Evolutionary conservation across 2,888 invertebrate genomes (phyloP).

Genomic region (Mactromeris polynyma): DNA sequence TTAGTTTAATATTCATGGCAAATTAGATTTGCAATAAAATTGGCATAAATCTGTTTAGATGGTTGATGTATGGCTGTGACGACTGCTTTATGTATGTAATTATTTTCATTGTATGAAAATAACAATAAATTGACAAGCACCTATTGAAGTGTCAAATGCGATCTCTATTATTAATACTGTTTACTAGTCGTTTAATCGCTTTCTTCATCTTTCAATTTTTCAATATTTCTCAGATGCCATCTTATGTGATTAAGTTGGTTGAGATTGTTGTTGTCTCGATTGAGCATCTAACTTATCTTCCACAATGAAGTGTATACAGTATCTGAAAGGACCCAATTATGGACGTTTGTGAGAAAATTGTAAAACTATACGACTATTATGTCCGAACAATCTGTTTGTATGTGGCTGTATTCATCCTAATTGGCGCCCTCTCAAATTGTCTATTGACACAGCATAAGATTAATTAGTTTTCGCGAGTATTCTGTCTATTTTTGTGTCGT

Average conservation of each 20-base stretch:
- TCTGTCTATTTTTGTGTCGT: not conserved
- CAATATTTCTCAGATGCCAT: not conserved
- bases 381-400: not conserved
- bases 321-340: not conserved
- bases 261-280: not conserved
- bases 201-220: not conserved
- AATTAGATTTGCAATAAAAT: constrained; percentile 46
- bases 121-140: constrained; percentile 41
- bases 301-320: not conserved
- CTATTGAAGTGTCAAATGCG: constrained; percentile 36
- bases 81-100: constrained; percentile 39
- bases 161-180: constrained; percentile 7
- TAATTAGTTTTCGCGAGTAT: not conserved
- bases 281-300: not conserved
- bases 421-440: not conserved
- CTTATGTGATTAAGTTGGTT: not conserved
- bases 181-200: not conserved
- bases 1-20: constrained; percentile 29
- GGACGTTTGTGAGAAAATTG: not conserved
- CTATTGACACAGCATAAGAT: not conserved
- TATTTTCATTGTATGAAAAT: constrained; percentile 45
- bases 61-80: constrained; percentile 21
- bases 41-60: constrained; percentile 8
- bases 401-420: not conserved
- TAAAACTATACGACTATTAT: not conserved